A percentile compares a stretch with the other conserved stretches of the same genome.
Conservation (phyloP, 2,113 vertebrate genomes). For the Amphilophus citrinellus region DNA sequence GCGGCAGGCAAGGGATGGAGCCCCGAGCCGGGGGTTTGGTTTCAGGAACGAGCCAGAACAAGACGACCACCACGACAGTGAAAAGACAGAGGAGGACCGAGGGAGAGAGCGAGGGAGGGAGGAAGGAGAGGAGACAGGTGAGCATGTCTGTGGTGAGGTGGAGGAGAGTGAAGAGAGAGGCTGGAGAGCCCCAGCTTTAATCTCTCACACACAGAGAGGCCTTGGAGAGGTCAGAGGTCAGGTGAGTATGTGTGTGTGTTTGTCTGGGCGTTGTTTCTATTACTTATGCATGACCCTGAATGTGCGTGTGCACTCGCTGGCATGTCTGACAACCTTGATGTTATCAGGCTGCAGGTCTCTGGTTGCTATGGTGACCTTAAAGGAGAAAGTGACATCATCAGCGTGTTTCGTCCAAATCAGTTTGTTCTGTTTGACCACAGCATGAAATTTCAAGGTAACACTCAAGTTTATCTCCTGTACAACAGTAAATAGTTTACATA, state of each 20-base stretch:
- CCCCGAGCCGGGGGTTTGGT: not conserved
- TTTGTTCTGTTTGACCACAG: not conserved
- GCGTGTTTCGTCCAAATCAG: not conserved
- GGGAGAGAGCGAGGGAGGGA: not conserved
- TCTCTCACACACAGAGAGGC: not conserved
- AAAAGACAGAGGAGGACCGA: not conserved
- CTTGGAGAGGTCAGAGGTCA: slow-evolving; percentile 52
- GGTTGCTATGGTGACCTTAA: slow-evolving; percentile 15
- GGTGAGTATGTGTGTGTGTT: not conserved
- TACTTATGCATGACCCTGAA: not conserved
- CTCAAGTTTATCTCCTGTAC: not conserved
- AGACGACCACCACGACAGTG: not conserved
- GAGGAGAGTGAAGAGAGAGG: slow-evolving; percentile 17
- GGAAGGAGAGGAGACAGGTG: slow-evolving; percentile 19
- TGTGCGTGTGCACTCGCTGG: not conserved
- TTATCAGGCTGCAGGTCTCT: slow-evolving; percentile 35
- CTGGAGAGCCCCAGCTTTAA: slow-evolving; percentile 24
- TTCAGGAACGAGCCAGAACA: not conserved
- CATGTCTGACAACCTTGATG: slow-evolving; percentile 24
- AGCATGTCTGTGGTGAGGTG: slow-evolving; percentile 38
- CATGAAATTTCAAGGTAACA: not conserved
- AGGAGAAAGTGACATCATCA: not conserved
- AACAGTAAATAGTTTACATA: not conserved
- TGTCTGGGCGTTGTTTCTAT: not conserved
- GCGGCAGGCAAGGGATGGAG: slow-evolving; percentile 73